Base-by-base conservation (phyloP, 2,113 vertebrate genomes). In the Geococcyx californianus region DNA sequence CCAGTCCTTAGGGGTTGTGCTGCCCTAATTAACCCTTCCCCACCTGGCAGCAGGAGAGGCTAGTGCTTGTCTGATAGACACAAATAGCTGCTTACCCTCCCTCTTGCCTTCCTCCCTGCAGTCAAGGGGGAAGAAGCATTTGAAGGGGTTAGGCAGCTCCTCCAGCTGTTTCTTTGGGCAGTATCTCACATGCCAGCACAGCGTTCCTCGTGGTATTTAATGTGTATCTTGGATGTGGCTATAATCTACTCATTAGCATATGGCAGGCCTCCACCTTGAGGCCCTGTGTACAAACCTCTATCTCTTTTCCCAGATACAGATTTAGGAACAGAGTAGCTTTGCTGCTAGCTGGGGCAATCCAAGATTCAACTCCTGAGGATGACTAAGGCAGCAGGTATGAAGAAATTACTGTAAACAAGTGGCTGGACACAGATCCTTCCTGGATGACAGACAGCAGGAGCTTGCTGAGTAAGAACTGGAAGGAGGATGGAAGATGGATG, bases 21-120 rank as follows among this genome's bases (percentile, higher is more conserved):
- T 84, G 74, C 26, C 63, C 78, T 6, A 29, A 1, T 97, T 97
- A 96, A 96, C 93, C 72, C 97, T 96, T 97, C 84, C 88, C 86
- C 73, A 1, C 44, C 90, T 2, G 11, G 49, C 58, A 55, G n/a
- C 31, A 38, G 36, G 49, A 56, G 21, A n/a, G 40, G 42, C n/a
- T 26, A 9, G 25, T 9, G 7, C 47, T 75, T 26, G 23, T 67
- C 21, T 52, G 47, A 63, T 4, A 49, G 67, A 20, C 40, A 54
- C 51, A 45, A 56, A 12, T 12, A 28, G 16, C 10, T 68, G 60
- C 23, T 56, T 38, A 60, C 36, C 10, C 25, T 77, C 52, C 26
- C 21, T 73, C 45, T 13, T 34, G 63, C 78, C 9, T 20, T 85
- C 56, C 26, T 20, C 10, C 9, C 13, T 5, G 11, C 5, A 8